These are phyloP conservation scores for Brachystomella parvula DNA, from an alignment of 1,140 invertebrate species.

Conservation along the genomic window DNA sequence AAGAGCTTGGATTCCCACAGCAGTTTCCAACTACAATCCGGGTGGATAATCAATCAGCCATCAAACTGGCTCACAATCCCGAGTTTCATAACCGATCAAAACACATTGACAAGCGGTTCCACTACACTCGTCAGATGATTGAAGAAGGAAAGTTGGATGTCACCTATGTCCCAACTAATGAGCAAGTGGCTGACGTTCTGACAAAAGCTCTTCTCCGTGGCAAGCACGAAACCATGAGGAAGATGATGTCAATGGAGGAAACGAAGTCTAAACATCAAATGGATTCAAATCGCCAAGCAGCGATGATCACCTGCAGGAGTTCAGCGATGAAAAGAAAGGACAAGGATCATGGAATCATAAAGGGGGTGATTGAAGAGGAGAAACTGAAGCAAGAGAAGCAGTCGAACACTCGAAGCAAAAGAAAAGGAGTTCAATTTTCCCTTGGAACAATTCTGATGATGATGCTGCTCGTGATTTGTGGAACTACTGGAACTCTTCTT, in stretches of 20 bases:
- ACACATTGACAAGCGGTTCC: slow-evolving; percentile 39
- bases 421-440: background rate
- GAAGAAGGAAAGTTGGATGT: too few species aligned
- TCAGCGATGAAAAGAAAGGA: background rate
- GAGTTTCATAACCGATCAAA: slow-evolving; percentile 42
- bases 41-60: too few species aligned
- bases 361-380: too few species aligned
- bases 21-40: too few species aligned
- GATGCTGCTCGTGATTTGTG: background rate
- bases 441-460: background rate
- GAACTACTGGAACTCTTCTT: background rate
- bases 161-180: too few species aligned
- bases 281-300: background rate
- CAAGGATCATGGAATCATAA: background rate
- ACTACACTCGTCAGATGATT: too few species aligned
- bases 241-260: background rate
- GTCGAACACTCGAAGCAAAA: background rate
- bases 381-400: too few species aligned
- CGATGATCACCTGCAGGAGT: too few species aligned
- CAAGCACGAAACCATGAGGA: too few species aligned
- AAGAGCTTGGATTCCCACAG: too few species aligned
- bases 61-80: slow-evolving; percentile 43
- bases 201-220: too few species aligned
- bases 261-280: background rate
- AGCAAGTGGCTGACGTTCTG: too few species aligned